Conservation (phyloP, 2,797 vertebrate species). For the Potorous gilbertii region DNA sequence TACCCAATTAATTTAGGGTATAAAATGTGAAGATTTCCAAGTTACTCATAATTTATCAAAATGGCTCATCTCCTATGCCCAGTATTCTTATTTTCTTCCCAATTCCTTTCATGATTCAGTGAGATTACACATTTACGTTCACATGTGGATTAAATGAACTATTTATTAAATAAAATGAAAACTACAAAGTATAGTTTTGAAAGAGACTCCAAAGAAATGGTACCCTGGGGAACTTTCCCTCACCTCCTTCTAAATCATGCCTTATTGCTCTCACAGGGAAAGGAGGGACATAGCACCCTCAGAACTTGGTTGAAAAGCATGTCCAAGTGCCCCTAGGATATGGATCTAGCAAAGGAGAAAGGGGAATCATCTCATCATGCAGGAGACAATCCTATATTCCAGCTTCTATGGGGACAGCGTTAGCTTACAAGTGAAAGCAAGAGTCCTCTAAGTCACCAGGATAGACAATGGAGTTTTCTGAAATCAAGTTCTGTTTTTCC, state of each 20-base stretch:
- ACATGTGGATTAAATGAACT: background rate
- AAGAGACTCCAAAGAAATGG: background rate
- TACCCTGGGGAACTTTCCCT: background rate
- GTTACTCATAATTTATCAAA: background rate
- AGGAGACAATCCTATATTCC: background rate
- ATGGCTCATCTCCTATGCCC: background rate
- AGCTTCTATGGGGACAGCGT: background rate
- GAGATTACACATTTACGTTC: background rate
- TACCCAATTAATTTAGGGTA: background rate
- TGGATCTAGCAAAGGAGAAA: background rate
- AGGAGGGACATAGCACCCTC: background rate
- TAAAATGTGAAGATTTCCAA: background rate
- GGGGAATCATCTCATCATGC: background rate
- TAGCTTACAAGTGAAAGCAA: background rate
- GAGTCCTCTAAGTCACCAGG: background rate
- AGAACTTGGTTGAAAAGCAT: background rate
- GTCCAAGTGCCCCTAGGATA: background rate
- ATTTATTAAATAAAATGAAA: slow-evolving; percentile 2
- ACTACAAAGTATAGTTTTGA: background rate
- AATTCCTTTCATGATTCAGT: background rate
- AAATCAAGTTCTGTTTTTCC: background rate
- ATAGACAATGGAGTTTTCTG: background rate
- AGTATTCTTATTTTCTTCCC: background rate
- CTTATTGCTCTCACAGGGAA: background rate
- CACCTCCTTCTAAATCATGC: background rate